A percentile compares a stretch with the other conserved stretches of the same genome.
Evolutionary conservation across 1,140 invertebrate species (phyloP).

Genomic region (Zaprionus camerounensis): DNA sequence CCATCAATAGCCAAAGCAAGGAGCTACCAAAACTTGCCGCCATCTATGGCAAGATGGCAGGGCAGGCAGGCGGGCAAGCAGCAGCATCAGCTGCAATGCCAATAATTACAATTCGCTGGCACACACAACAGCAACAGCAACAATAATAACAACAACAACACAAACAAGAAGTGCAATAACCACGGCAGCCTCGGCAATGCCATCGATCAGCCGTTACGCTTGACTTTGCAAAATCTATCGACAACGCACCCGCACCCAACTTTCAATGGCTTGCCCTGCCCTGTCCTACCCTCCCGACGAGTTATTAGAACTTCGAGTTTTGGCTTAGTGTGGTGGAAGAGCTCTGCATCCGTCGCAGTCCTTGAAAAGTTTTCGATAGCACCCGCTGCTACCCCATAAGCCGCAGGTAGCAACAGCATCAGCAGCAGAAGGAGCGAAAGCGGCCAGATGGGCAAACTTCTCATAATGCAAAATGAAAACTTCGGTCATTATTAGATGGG

Average conservation of each 20-base stretch:
- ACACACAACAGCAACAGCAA: conserved; percentile 28
- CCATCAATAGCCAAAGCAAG: conserved; percentile 59
- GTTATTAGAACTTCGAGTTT: conserved; percentile 64
- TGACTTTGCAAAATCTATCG: conserved; percentile 64
- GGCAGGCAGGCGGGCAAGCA: conserved; percentile 11
- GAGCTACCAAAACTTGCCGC: conserved; percentile 28
- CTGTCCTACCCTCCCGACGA: conserved; percentile 40
- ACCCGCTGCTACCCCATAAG: conserved; percentile 16
- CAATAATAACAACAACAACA: conserved; percentile 24
- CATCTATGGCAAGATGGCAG: conserved; percentile 4
- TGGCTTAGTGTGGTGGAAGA: conserved; percentile 9
- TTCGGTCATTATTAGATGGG: conserved; percentile 69
- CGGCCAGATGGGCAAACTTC: conserved; percentile 58
- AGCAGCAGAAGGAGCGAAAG: conserved; percentile 1
- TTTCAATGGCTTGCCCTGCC: conserved; percentile 65
- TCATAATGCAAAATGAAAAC: conserved; percentile 70
- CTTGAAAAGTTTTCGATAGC: conserved; percentile 79
- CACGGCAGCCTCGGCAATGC: conserved; percentile 23
- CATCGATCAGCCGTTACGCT: conserved; percentile 61
- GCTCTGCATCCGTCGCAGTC: conserved; percentile 58
- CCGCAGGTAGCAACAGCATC: background rate
- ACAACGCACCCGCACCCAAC: conserved; percentile 36
- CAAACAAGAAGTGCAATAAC: conserved; percentile 5
- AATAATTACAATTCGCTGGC: conserved; percentile 73
- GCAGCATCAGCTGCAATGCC: conserved; percentile 52